Evolutionary conservation across 2,797 vertebrate species (phyloP).

Genomic region (Pangasius krempfi): DNA sequence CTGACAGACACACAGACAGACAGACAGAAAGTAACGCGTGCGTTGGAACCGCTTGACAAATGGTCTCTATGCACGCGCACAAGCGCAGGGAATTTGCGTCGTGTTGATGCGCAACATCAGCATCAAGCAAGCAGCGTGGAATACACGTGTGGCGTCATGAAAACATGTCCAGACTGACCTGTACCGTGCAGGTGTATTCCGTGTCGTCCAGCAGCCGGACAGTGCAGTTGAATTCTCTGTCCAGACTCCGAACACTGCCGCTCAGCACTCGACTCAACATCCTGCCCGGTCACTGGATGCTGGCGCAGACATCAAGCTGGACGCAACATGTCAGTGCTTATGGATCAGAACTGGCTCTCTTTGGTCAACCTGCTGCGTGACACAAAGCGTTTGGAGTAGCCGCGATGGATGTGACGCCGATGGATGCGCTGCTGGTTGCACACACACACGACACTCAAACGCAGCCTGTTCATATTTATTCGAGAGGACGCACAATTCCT

Average conservation of each 20-base stretch:
- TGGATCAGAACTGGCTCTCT: constrained; percentile 8
- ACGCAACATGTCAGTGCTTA: constrained; percentile 51
- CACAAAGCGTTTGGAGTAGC: constrained; percentile 42
- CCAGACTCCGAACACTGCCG: constrained; percentile 96
- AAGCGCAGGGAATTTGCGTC: background rate
- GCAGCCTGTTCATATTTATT: constrained; percentile 53
- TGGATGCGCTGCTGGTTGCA: constrained; percentile 34
- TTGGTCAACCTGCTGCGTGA: constrained; percentile 25
- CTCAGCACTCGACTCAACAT: constrained; percentile 99
- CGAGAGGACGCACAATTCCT: background rate
- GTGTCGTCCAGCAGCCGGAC: constrained; percentile 96
- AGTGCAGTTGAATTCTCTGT: constrained; percentile 95
- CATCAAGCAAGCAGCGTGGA: background rate
- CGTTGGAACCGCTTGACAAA: constrained; percentile 4
- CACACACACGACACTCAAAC: constrained; percentile 36
- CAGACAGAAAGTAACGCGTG: background rate
- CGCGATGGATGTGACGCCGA: constrained; percentile 41
- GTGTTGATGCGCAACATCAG: constrained; percentile 19
- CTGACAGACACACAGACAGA: background rate
- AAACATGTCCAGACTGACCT: constrained; percentile 78
- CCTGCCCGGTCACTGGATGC: constrained; percentile 59
- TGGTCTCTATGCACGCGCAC: constrained; percentile 6
- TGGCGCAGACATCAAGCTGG: constrained; percentile 44
- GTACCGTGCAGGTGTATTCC: constrained; percentile 97
- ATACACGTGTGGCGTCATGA: constrained; percentile 29